Conservation (phyloP, 2,888 invertebrate genomes). For the Tyria jacobaeae region DNA sequence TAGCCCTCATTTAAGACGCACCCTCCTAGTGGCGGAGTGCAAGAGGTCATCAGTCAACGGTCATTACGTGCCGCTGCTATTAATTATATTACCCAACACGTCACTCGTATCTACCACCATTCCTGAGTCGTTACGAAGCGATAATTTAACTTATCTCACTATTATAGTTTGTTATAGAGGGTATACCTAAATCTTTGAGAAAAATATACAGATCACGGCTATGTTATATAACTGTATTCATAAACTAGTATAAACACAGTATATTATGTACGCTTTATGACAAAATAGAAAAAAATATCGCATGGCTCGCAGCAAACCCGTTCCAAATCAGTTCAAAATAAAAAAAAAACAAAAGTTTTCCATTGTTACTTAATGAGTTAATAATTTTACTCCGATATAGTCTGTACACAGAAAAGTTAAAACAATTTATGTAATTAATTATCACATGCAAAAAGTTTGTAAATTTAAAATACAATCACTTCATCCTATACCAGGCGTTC, state of each 20-base stretch:
- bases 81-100: slow-evolving; percentile 45
- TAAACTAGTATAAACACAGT: no score
- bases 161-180: slow-evolving; percentile 10
- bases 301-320: no score
- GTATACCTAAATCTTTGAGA: background rate
- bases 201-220: background rate
- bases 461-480: slow-evolving; percentile 3
- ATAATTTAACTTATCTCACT: slow-evolving; percentile 16
- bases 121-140: slow-evolving; percentile 10
- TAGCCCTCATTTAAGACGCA: slow-evolving; percentile 25
- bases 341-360: no score
- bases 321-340: no score
- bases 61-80: slow-evolving; percentile 39
- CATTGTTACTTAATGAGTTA: no score
- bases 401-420: no score
- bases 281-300: no score
- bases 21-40: slow-evolving; percentile 28
- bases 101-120: slow-evolving; percentile 25
- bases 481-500: slow-evolving; percentile 10
- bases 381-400: no score
- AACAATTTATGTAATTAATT: no score
- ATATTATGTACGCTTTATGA: no score
- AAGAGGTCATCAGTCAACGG: slow-evolving; percentile 31
- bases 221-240: no score
- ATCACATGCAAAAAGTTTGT: background rate